Conservation (phyloP, 2,797 vertebrate genomes). For the Coreius guichenoti region DNA sequence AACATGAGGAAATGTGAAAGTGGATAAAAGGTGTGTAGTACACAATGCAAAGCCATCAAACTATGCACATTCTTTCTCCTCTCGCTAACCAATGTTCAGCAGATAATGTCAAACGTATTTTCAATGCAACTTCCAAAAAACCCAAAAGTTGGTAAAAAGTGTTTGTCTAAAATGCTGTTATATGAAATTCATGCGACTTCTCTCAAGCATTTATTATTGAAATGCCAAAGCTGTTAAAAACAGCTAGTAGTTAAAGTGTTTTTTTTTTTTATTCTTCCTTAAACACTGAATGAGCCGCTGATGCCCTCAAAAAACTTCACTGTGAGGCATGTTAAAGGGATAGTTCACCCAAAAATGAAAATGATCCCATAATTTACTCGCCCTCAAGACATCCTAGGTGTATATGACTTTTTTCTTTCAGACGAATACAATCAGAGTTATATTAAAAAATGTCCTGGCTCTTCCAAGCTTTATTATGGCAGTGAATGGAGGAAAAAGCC, state of each 20-base stretch:
- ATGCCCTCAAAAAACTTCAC: neutral
- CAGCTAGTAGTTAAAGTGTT: neutral
- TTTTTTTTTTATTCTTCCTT: neutral
- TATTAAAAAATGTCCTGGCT: too few species aligned
- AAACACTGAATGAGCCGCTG: neutral
- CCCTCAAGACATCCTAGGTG: too few species aligned
- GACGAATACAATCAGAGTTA: too few species aligned
- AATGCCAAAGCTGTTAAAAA: neutral
- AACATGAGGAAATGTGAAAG: neutral
- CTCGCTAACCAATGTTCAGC: neutral
- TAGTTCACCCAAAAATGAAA: too few species aligned
- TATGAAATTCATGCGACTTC: neutral
- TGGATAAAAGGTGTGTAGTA: neutral
- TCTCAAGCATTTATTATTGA: neutral
- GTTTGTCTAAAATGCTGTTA: neutral
- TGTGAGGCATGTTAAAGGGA: neutral
- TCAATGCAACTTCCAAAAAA: neutral
- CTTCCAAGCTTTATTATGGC: too few species aligned
- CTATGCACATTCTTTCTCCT: neutral
- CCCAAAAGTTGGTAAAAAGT: neutral
- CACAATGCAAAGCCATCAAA: constrained; percentile 4
- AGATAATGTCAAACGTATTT: neutral
- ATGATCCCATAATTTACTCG: too few species aligned
- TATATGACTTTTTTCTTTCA: too few species aligned
- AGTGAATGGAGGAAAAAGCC: too few species aligned